phyloP scores from a whole-genome alignment of 2,797 vertebrate genomes.

The Enteromius paludinosus region DNA sequence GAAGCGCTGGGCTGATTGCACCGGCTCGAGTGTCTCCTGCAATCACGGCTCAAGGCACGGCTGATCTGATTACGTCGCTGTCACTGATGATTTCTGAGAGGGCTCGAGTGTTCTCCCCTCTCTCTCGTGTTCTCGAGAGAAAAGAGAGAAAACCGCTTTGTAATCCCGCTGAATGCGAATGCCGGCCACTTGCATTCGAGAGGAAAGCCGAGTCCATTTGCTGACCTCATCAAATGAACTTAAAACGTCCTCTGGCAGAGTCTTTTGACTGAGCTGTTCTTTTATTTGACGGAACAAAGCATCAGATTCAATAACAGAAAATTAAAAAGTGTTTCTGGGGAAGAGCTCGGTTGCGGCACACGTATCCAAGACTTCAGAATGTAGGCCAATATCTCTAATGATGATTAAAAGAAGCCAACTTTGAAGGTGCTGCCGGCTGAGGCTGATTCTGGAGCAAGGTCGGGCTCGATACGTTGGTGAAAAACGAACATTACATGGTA shows the following conservation, averaged over 20 bases:
- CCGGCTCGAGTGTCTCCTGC: constrained; percentile 54
- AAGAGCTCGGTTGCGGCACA: not conserved
- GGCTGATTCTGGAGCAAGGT: constrained; percentile 38
- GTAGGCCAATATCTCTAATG: constrained; percentile 37
- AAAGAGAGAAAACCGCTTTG: constrained; percentile 37
- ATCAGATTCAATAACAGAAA: constrained; percentile 20
- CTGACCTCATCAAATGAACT: constrained; percentile 33
- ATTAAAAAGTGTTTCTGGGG: constrained; percentile 11
- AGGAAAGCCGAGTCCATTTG: constrained; percentile 29
- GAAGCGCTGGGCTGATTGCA: constrained; percentile 57
- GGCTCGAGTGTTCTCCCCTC: constrained; percentile 45
- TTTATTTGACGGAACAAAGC: constrained; percentile 31
- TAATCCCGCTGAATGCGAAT: constrained; percentile 31
- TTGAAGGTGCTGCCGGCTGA: not conserved
- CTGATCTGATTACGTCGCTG: constrained; percentile 61
- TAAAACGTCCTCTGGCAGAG: constrained; percentile 35
- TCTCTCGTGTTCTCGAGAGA: constrained; percentile 7
- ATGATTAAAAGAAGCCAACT: constrained; percentile 38
- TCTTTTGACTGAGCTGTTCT: constrained; percentile 3
- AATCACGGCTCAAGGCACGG: constrained; percentile 55
- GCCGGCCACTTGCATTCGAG: constrained; percentile 23
- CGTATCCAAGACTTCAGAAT: constrained; percentile 6
- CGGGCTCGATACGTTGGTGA: constrained; percentile 2
- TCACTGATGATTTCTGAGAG: constrained; percentile 57
- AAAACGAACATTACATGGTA: constrained; percentile 23